These are phyloP conservation scores for Terebella lapidaria DNA, from an alignment of 2,888 invertebrate genomes.

Conservation along the genomic window DNA sequence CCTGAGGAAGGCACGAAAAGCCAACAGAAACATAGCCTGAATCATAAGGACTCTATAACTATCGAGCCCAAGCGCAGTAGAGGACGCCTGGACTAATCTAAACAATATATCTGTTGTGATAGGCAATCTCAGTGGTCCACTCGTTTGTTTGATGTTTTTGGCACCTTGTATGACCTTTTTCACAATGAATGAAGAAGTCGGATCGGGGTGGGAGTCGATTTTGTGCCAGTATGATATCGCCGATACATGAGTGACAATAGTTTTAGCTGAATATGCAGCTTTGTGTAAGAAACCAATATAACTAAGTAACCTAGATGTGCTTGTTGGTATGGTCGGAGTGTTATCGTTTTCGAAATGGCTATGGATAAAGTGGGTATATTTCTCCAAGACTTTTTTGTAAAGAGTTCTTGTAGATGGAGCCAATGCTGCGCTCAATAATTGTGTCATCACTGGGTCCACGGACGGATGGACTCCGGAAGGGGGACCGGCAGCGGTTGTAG, in stretches of 20 bases:
- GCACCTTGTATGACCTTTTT: background rate
- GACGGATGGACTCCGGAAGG: background rate
- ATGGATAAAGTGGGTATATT: background rate
- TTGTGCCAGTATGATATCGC: background rate
- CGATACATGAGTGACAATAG: background rate
- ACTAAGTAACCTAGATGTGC: background rate
- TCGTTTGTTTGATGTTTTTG: background rate
- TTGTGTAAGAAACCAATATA: background rate
- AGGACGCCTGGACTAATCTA: background rate
- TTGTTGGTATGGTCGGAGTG: background rate
- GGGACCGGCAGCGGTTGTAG: background rate
- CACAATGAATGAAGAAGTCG: background rate
- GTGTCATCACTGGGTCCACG: background rate
- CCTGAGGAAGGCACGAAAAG: background rate
- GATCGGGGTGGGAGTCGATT: background rate
- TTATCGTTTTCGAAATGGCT: background rate
- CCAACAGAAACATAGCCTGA: background rate
- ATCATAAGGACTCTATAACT: background rate
- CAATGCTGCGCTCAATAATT: background rate
- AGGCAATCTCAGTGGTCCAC: background rate
- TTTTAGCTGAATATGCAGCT: background rate
- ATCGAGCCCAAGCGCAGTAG: background rate
- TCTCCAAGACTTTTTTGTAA: background rate
- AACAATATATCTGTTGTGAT: background rate
- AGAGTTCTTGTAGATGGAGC: background rate